A percentile compares a stretch with the other conserved stretches of the same genome.
Evolutionary conservation across 2,113 vertebrate genomes (phyloP).

Genomic region (Dissostichus mawsoni): DNA sequence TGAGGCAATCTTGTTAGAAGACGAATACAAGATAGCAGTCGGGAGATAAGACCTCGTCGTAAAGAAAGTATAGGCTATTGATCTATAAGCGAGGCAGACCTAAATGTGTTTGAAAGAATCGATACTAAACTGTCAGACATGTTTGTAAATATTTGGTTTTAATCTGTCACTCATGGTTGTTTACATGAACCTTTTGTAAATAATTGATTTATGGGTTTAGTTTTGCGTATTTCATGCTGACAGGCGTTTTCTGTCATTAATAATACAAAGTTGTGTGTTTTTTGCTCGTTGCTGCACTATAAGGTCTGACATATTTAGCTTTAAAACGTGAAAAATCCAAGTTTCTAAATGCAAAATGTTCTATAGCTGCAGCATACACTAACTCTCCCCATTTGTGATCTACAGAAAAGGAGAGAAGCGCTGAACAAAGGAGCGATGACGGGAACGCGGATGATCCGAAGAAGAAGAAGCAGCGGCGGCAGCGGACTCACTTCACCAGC

Average conservation of each 20-base stretch:
- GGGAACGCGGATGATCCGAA: slow-evolving; percentile 92
- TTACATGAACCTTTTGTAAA: slow-evolving; percentile 17
- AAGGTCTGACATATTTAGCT: neutral
- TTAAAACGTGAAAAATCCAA: neutral
- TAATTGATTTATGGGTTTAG: slow-evolving; percentile 6
- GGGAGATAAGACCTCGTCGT: slow-evolving; percentile 58
- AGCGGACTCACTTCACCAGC: slow-evolving; percentile 98
- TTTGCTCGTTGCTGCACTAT: neutral
- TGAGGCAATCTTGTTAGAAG: slow-evolving; percentile 46
- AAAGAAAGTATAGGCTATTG: slow-evolving; percentile 42
- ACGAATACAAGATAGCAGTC: slow-evolving; percentile 38
- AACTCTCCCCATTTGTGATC: neutral
- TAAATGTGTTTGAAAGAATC: slow-evolving; percentile 28
- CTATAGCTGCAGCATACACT: neutral
- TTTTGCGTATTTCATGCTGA: slow-evolving; percentile 1
- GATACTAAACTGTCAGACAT: slow-evolving; percentile 1
- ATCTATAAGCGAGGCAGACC: slow-evolving; percentile 5
- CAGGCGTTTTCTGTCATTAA: neutral
- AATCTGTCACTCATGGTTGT: slow-evolving; percentile 9
- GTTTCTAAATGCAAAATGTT: neutral
- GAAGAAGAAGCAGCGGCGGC: slow-evolving; percentile 96
- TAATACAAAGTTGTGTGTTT: neutral
- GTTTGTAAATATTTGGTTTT: slow-evolving; percentile 54
- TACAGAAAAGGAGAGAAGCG: slow-evolving; percentile 91
- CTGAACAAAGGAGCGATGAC: slow-evolving; percentile 88